A percentile compares a stretch with the other conserved stretches of the same genome.
These are phyloP conservation scores for Cardiocondyla obscurior DNA, from an alignment of 1,140 invertebrate species.

Conservation along the genomic window DNA sequence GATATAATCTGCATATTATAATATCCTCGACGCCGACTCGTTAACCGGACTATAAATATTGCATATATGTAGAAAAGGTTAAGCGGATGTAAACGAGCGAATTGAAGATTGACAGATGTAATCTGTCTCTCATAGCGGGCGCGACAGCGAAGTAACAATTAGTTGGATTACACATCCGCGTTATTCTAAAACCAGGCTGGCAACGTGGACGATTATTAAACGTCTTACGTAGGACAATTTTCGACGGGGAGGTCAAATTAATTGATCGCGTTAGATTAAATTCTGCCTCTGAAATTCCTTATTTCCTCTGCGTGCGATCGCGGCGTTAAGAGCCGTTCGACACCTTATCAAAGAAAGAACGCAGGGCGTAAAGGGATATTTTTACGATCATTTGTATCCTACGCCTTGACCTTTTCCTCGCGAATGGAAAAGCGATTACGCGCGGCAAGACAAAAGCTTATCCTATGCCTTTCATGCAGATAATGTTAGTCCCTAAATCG, in stretches of 20 bases:
- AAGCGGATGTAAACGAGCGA: too few relatives aligned
- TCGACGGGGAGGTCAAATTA: too few relatives aligned
- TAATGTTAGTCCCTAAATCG: slow-evolving; percentile 35
- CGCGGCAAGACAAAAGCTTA: slow-evolving; percentile 59
- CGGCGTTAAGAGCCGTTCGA: slow-evolving; percentile 13
- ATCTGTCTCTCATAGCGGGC: too few relatives aligned
- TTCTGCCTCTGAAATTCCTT: neutral
- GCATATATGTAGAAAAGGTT: too few relatives aligned
- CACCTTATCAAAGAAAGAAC: slow-evolving; percentile 33
- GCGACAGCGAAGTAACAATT: too few relatives aligned
- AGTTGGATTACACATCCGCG: too few relatives aligned
- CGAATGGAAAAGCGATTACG: slow-evolving; percentile 59
- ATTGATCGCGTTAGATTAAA: too few relatives aligned
- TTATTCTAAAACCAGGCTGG: too few relatives aligned
- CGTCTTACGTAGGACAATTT: too few relatives aligned
- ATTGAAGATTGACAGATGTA: too few relatives aligned
- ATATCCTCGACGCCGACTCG: neutral
- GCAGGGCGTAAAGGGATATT: slow-evolving; percentile 57
- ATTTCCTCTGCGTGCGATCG: neutral
- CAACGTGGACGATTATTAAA: too few relatives aligned
- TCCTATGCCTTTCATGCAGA: slow-evolving; percentile 48
- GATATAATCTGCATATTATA: neutral
- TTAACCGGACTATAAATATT: neutral
- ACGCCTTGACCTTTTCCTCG: slow-evolving; percentile 68
- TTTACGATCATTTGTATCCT: slow-evolving; percentile 69